phyloP scores from a whole-genome alignment of 2,888 invertebrate genomes.

The Leucophenga maculata region DNA sequence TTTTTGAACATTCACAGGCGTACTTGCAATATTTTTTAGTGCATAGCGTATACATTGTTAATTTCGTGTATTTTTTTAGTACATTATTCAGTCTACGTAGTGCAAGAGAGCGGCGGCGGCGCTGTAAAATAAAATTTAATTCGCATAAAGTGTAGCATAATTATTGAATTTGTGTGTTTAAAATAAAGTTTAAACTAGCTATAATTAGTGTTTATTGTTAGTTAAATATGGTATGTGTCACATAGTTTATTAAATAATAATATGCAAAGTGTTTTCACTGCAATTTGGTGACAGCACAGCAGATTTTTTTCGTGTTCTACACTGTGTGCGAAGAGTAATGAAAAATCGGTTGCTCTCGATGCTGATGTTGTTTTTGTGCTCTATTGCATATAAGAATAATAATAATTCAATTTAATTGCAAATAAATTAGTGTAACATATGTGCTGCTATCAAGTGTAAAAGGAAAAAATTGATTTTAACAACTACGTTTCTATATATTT shows the following conservation, averaged over 20 bases:
- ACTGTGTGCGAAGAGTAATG: slow-evolving; percentile 30
- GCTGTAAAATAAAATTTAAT: no score
- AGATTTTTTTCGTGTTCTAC: slow-evolving; percentile 51
- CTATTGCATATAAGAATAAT: slow-evolving; percentile 18
- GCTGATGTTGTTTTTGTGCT: no score
- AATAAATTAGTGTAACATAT: no score
- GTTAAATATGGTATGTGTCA: slow-evolving; percentile 47
- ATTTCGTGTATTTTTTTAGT: slow-evolving; percentile 25
- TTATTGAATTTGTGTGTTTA: slow-evolving; percentile 23
- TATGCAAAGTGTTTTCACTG: neutral
- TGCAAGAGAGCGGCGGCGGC: neutral
- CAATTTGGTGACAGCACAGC: neutral
- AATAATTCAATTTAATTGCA: neutral
- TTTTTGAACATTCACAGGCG: slow-evolving; percentile 12
- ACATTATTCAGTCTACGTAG: slow-evolving; percentile 4
- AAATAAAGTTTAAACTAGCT: slow-evolving; percentile 43
- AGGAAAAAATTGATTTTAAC: no score
- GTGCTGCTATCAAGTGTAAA: no score
- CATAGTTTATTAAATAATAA: neutral
- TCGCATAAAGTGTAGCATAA: no score
- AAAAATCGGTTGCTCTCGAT: neutral
- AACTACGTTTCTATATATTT: no score
- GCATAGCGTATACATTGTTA: slow-evolving; percentile 41
- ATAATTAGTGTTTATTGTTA: slow-evolving; percentile 38
- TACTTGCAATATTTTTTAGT: slow-evolving; percentile 19